Base-by-base conservation (phyloP, 2,113 vertebrate genomes). In the Megaleporinus macrocephalus region DNA sequence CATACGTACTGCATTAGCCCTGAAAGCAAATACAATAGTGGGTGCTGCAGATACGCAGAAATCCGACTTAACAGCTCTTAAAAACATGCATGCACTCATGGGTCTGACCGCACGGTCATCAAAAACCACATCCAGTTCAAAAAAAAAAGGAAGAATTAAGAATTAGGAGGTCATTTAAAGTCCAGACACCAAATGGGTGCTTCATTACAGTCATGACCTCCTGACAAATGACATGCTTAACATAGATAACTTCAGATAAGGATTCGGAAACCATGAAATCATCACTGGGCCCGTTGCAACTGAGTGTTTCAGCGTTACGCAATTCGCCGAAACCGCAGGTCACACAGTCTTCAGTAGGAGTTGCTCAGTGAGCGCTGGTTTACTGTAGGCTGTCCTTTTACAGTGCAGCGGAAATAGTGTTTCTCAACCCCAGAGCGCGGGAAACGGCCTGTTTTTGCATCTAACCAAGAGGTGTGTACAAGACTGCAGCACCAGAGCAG, bases 401-500 rank as follows among this genome's bases (percentile, higher is more conserved):
- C 62, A 70, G 47, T 74, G 24, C 88, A 84, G 87, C 83, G 86
- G 85, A 78, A 66, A 36, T n/a, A 33, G 55, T 24, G 84, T 94
- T 95, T 95, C 94, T 95, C 93, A 91, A 29, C 89, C 88, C 92
- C 93, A 93, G 92, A 89, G 82, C 85, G 82, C 80, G 91, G 93
- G 94, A 95, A 95, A 93, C 79, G 92, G 93, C 93, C 93, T 83
- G 93, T 94, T 94, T 94, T 92, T 84, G 63, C 93, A 93, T 71
- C 93, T 80, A 94, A 94, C 94, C 93, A 89, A 86, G 82, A 83
- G 73, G 74, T 84, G 41, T 55, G 79, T 81, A 78, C 78, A 73
- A 30, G 78, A 88, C 51, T 83, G 44, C 81, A 83, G 73, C 77
- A 59, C 71, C 80, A 59, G 36, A 30, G 41, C 80, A 33, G 22